Conservation (phyloP, 2,888 invertebrate genomes). For the Rotaria sp. region DNA sequence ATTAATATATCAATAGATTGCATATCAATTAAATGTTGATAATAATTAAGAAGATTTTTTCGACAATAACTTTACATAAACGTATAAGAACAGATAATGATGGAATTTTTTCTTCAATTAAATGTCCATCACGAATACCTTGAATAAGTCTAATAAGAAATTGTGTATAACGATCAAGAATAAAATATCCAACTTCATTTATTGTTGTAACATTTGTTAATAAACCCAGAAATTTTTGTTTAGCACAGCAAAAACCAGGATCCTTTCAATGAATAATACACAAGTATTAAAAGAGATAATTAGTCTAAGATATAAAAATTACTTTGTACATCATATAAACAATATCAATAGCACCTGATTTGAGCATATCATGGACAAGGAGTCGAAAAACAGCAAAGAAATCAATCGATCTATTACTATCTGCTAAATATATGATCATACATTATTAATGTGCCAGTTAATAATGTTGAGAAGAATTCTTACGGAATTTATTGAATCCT, state of each 20-base stretch:
- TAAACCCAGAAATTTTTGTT: slow-evolving; percentile 38
- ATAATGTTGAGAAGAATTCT: no score
- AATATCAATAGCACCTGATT: slow-evolving; percentile 31
- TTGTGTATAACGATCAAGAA: slow-evolving; percentile 23
- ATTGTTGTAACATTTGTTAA: slow-evolving; percentile 33
- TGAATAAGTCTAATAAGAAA: slow-evolving; percentile 34
- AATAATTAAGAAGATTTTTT: not conserved
- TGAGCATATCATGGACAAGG: slow-evolving; percentile 24
- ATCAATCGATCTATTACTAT: not conserved
- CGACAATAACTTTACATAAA: slow-evolving; percentile 36
- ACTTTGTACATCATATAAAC: slow-evolving; percentile 35
- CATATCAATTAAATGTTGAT: slow-evolving; percentile 35
- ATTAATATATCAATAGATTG: slow-evolving; percentile 38
- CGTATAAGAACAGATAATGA: slow-evolving; percentile 36
- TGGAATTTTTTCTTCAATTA: slow-evolving; percentile 38
- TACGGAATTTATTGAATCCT: no score
- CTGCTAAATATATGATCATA: no score
- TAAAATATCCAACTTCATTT: slow-evolving; percentile 1
- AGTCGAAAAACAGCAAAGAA: slow-evolving; percentile 34
- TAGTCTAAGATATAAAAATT: not conserved
- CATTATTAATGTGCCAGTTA: no score
- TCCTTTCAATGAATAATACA: not conserved
- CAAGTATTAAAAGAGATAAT: no score
- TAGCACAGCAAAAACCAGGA: slow-evolving; percentile 23
- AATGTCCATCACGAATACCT: slow-evolving; percentile 38